Evolutionary conservation across 1,140 invertebrate genomes (phyloP).

Genomic region (Cydia fagiglandana): DNA sequence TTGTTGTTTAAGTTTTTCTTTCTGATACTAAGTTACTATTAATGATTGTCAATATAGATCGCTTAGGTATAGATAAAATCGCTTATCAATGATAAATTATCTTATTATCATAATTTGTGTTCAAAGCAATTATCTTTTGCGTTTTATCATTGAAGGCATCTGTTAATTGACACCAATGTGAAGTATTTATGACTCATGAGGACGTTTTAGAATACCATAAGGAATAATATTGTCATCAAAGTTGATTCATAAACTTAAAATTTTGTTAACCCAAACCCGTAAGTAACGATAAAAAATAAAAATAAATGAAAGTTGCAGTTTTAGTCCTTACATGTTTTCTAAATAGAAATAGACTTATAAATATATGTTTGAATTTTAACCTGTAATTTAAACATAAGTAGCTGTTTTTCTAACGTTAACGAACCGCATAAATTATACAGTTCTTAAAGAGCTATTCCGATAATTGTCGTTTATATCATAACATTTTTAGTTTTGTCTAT

Average conservation of each 20-base stretch:
- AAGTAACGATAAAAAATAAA: neutral
- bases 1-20: constrained; percentile 10
- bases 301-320: neutral
- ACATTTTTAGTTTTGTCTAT: neutral
- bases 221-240: neutral
- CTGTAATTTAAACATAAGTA: neutral
- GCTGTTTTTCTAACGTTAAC: neutral
- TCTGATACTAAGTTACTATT: constrained; percentile 5
- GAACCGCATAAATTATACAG: neutral
- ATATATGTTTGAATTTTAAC: neutral
- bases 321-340: too few relatives aligned
- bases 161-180: neutral
- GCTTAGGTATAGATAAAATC: neutral
- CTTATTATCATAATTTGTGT: constrained; percentile 5
- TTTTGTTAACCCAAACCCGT: neutral
- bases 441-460: too few relatives aligned
- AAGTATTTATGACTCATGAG: constrained; percentile 7
- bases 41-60: constrained; percentile 20
- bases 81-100: constrained; percentile 17
- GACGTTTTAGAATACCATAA: neutral
- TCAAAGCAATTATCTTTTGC: neutral
- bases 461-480: neutral
- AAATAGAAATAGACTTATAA: too few relatives aligned
- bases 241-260: neutral
- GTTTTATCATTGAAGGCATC: neutral